Percentiles rank a stretch among this genome's conserved stretches.
phyloP scores from a whole-genome alignment of 2,888 invertebrate genomes.

The Vannuccia rotundouncinata region DNA sequence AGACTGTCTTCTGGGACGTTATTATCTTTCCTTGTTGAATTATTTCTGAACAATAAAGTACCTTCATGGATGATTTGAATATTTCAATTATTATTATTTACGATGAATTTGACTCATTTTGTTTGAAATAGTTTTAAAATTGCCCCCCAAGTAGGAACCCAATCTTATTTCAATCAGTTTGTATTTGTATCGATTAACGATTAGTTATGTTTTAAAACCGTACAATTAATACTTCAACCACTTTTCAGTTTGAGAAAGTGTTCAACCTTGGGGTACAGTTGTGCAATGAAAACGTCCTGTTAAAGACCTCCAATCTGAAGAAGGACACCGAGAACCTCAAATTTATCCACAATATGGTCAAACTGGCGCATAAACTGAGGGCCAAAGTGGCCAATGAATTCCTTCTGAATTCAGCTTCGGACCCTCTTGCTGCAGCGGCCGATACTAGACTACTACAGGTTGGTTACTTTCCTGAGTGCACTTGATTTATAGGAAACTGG shows the following conservation, averaged over 20 bases:
- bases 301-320: neutral
- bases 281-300: neutral
- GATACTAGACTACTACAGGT: constrained; percentile 9
- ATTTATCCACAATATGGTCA: neutral
- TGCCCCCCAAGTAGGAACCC: too few species aligned
- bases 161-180: neutral
- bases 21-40: too few species aligned
- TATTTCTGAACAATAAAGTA: too few species aligned
- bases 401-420: neutral
- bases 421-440: constrained; percentile 3
- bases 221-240: neutral
- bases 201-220: neutral
- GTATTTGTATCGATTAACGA: neutral
- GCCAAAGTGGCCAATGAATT: neutral
- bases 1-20: neutral
- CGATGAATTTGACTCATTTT: too few species aligned
- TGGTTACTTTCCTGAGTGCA: neutral
- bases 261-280: neutral
- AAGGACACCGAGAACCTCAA: neutral
- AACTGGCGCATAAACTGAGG: neutral
- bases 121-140: too few species aligned
- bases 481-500: neutral
- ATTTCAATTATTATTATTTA: too few species aligned
- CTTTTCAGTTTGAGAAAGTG: constrained; percentile 3
- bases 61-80: too few species aligned